phyloP scores from a whole-genome alignment of 2,888 invertebrate genomes.

The Actias luna region DNA sequence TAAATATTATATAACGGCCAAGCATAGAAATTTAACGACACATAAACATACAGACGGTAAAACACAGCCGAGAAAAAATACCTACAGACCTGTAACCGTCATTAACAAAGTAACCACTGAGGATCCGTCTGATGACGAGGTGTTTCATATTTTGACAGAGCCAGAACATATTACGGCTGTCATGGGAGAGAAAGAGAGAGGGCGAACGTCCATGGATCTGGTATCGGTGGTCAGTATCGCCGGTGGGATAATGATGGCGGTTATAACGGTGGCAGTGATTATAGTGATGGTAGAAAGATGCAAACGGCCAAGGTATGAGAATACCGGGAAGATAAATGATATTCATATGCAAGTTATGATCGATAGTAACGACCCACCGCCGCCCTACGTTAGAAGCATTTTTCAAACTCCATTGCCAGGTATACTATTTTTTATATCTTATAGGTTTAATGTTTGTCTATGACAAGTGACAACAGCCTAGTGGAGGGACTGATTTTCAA shows the following conservation, averaged over 20 bases:
- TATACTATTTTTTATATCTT: constrained; percentile 37
- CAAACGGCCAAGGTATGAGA: constrained; percentile 64
- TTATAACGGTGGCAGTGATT: constrained; percentile 74
- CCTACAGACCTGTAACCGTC: constrained; percentile 33
- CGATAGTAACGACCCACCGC: constrained; percentile 67
- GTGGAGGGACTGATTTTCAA: too few relatives aligned
- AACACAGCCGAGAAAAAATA: constrained; percentile 7
- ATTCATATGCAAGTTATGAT: constrained; percentile 74
- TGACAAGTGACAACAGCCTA: too few relatives aligned
- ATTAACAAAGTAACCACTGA: constrained; percentile 55
- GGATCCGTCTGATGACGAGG: constrained; percentile 64
- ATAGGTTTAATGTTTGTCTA: too few relatives aligned
- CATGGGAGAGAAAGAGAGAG: constrained; percentile 69
- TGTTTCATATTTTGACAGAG: constrained; percentile 80
- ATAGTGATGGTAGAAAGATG: constrained; percentile 76
- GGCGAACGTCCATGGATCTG: constrained; percentile 65
- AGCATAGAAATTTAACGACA: constrained; percentile 25
- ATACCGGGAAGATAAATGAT: constrained; percentile 69
- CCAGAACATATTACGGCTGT: constrained; percentile 80
- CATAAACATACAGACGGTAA: neutral
- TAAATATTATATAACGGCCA: constrained; percentile 24
- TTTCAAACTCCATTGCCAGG: constrained; percentile 82
- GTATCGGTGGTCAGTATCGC: constrained; percentile 77
- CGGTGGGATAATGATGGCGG: constrained; percentile 76
- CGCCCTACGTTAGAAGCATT: constrained; percentile 80